A percentile compares a stretch with the other conserved stretches of the same genome.
phyloP scores from a whole-genome alignment of 2,888 invertebrate genomes.

The Lycia hirtaria region DNA sequence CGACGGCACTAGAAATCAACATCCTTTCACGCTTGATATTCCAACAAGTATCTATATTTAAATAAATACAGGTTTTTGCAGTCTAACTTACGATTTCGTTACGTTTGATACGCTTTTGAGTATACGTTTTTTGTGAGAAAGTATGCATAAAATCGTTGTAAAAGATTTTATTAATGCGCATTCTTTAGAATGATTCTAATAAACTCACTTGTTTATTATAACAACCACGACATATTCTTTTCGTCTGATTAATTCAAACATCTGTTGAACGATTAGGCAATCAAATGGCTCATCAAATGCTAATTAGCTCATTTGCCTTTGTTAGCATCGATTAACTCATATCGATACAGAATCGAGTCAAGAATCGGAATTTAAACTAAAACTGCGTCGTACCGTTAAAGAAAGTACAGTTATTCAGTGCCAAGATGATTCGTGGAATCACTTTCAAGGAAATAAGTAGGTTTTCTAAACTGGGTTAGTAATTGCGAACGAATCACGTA shows the following conservation, averaged over 20 bases:
- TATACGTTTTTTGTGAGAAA: too few relatives aligned
- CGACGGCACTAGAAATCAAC: too few relatives aligned
- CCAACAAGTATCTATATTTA: too few relatives aligned
- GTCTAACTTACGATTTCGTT: too few relatives aligned
- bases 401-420: constrained; percentile 14
- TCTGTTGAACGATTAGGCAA: constrained; percentile 6
- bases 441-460: constrained; percentile 13
- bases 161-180: too few relatives aligned
- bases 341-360: constrained; percentile 46
- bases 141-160: too few relatives aligned
- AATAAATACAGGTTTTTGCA: too few relatives aligned
- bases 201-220: not conserved
- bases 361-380: constrained; percentile 49
- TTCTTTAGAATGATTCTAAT: too few relatives aligned
- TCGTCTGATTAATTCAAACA: constrained; percentile 1
- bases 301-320: constrained; percentile 45
- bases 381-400: constrained; percentile 38
- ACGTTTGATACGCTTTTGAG: too few relatives aligned
- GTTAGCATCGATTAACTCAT: constrained; percentile 50
- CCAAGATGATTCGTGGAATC: constrained; percentile 33
- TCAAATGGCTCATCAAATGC: constrained; percentile 17
- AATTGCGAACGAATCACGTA: constrained; percentile 6
- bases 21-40: too few relatives aligned
- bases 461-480: constrained; percentile 11
- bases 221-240: not conserved